These are phyloP conservation scores for Lepidotrigona ventralis DNA, from an alignment of 1,140 invertebrate species.

Conservation along the genomic window DNA sequence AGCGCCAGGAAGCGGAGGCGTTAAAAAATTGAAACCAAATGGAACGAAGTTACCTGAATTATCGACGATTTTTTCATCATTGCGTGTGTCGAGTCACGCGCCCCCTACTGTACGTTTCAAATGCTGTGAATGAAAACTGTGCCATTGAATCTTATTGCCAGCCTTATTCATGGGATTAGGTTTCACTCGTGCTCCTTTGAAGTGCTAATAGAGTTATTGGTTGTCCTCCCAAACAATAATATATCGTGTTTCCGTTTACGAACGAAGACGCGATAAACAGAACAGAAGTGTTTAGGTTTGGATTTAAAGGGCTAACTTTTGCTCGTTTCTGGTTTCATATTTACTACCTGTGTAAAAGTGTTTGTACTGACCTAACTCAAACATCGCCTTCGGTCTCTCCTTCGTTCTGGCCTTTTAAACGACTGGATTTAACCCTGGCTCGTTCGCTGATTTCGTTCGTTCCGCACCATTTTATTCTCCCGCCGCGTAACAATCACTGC, in stretches of 20 bases:
- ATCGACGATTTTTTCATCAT: too few relatives aligned
- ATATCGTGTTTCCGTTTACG: slow-evolving; percentile 36
- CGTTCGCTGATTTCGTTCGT: too few relatives aligned
- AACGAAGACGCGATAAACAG: slow-evolving; percentile 10
- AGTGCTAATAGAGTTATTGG: background rate
- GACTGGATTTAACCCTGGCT: too few relatives aligned
- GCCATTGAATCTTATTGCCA: background rate
- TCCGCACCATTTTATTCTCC: too few relatives aligned
- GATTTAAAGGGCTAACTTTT: slow-evolving; percentile 38
- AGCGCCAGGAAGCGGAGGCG: too few relatives aligned
- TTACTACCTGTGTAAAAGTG: slow-evolving; percentile 36
- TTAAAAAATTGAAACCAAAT: too few relatives aligned
- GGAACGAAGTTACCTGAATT: too few relatives aligned
- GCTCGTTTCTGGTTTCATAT: slow-evolving; percentile 17
- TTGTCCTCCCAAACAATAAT: slow-evolving; percentile 9
- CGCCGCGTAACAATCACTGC: background rate
- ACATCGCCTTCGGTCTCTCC: slow-evolving; percentile 23
- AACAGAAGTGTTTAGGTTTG: slow-evolving; percentile 32
- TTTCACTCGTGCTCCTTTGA: background rate
- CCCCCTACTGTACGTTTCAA: too few relatives aligned
- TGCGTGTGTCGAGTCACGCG: too few relatives aligned
- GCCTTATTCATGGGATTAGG: background rate
- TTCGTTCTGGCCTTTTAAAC: background rate
- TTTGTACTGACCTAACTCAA: slow-evolving; percentile 31
- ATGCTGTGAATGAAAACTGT: too few relatives aligned